These are phyloP conservation scores for Misgurnus anguillicaudatus DNA, from an alignment of 2,113 vertebrate genomes.

Conservation along the genomic window DNA sequence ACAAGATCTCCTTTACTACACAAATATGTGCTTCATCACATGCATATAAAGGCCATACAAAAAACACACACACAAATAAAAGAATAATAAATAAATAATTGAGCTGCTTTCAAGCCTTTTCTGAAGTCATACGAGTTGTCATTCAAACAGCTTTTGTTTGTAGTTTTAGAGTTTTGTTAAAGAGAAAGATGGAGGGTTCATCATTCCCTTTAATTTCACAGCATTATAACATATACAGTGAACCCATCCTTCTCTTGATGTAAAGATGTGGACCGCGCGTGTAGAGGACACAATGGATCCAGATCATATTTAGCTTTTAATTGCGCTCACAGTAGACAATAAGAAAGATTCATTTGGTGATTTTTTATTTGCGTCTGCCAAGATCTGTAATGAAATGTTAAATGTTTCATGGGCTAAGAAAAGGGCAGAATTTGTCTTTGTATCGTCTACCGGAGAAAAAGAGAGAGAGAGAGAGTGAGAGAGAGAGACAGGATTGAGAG, in stretches of 20 bases:
- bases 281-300: constrained; percentile 69
- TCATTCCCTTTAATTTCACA: too few relatives aligned
- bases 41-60: too few relatives aligned
- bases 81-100: too few relatives aligned
- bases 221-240: too few relatives aligned
- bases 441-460: constrained; percentile 83
- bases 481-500: constrained; percentile 56
- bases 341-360: constrained; percentile 98
- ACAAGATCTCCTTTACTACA: constrained; percentile 36
- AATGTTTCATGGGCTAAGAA: constrained; percentile 99
- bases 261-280: too few relatives aligned
- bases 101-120: too few relatives aligned
- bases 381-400: constrained; percentile 99
- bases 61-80: too few relatives aligned
- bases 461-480: constrained; percentile 9
- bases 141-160: too few relatives aligned
- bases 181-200: too few relatives aligned
- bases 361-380: constrained; percentile 98
- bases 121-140: too few relatives aligned
- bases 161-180: too few relatives aligned
- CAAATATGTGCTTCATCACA: not conserved
- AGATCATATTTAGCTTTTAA: constrained; percentile 81
- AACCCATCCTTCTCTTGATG: too few relatives aligned
- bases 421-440: constrained; percentile 99
- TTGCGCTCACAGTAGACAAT: constrained; percentile 90